Evolutionary conservation across 2,888 invertebrate species (phyloP).

Genomic region (Drepanosiphum platanoidis): DNA sequence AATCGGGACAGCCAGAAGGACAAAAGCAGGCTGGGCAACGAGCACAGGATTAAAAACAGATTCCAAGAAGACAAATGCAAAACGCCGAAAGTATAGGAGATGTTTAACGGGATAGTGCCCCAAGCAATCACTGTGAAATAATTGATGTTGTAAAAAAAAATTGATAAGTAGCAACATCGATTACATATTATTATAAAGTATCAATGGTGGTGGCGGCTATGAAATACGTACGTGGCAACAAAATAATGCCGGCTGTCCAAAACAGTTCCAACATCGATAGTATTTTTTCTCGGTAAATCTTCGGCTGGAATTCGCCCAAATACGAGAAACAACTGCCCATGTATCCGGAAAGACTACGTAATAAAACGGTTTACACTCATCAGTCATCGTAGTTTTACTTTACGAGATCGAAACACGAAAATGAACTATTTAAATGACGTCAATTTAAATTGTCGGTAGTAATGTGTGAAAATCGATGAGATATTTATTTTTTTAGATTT

Average conservation of each 20-base stretch:
- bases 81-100: constrained; percentile 70
- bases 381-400: too few relatives aligned
- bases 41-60: constrained; percentile 80
- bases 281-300: constrained; percentile 81
- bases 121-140: constrained; percentile 80
- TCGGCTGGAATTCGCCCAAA: constrained; percentile 83
- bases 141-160: too few relatives aligned
- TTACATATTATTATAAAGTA: too few relatives aligned
- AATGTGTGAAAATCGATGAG: too few relatives aligned
- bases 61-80: constrained; percentile 84
- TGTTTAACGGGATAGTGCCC: constrained; percentile 79
- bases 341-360: constrained; percentile 78
- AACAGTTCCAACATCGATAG: constrained; percentile 88
- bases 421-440: too few relatives aligned
- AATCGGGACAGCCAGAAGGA: constrained; percentile 78
- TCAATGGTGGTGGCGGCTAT: too few relatives aligned
- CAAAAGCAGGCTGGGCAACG: constrained; percentile 76
- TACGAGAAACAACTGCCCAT: constrained; percentile 87
- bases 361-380: too few relatives aligned
- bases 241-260: constrained; percentile 83
- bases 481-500: too few relatives aligned
- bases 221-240: constrained; percentile 74
- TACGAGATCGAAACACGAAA: too few relatives aligned
- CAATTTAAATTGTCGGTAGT: too few relatives aligned
- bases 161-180: too few relatives aligned